Conservation (phyloP, 2,888 invertebrate genomes). For the Caenorhabditis sp. region DNA sequence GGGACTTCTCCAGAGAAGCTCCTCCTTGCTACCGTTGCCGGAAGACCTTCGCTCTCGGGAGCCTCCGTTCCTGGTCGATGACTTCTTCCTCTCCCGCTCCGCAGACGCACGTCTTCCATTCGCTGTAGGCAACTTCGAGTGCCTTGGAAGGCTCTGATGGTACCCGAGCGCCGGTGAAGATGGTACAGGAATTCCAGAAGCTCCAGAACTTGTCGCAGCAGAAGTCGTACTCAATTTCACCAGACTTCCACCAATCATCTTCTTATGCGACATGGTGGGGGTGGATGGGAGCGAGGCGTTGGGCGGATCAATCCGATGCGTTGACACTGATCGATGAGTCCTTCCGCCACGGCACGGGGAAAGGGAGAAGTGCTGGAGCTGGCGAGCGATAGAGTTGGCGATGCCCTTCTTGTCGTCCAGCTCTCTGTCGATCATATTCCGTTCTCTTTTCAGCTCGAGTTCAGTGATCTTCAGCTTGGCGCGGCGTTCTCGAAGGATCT, state of each 20-base stretch:
- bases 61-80: constrained; percentile 9
- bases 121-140: constrained; percentile 49
- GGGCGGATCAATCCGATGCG: constrained; percentile 58
- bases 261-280: constrained; percentile 65
- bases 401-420: constrained; percentile 59
- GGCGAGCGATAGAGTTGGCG: constrained; percentile 62
- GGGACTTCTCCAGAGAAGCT: constrained; percentile 56
- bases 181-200: constrained; percentile 8
- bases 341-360: constrained; percentile 61
- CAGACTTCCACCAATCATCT: constrained; percentile 45
- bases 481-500: constrained; percentile 68
- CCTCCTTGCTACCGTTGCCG: constrained; percentile 59
- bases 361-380: constrained; percentile 65
- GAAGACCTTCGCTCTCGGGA: constrained; percentile 35
- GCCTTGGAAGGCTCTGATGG: constrained; percentile 60
- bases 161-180: constrained; percentile 41
- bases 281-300: constrained; percentile 75
- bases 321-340: constrained; percentile 43
- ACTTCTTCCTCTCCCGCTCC: constrained; percentile 45
- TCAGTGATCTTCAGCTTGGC: constrained; percentile 70
- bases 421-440: constrained; percentile 65
- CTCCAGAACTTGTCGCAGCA: constrained; percentile 2
- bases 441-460: constrained; percentile 62
- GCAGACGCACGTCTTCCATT: constrained; percentile 42
- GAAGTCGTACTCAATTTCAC: constrained; percentile 30